Percentiles rank a stretch among this genome's conserved stretches.
Conservation (phyloP, 2,113 vertebrate genomes). For the Steatornis caripensis region DNA sequence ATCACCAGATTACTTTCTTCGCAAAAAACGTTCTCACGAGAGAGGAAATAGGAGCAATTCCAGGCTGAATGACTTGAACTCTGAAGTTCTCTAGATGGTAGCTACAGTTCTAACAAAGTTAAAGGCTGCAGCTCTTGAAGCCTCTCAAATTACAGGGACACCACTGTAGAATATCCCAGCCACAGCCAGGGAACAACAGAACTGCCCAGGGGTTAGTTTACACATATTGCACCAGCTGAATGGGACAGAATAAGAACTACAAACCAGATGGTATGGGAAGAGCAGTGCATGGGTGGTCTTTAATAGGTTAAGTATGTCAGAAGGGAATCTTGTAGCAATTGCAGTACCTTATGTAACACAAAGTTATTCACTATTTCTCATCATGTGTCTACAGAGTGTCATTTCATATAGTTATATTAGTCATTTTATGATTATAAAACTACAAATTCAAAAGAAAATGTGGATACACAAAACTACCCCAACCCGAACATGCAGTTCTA, state of each 20-base stretch:
- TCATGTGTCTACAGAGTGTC: slow-evolving; percentile 43
- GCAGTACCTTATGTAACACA: slow-evolving; percentile 32
- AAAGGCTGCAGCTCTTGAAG: not conserved
- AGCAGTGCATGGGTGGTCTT: slow-evolving; percentile 5
- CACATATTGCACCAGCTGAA: not conserved
- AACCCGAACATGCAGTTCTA: slow-evolving; percentile 48
- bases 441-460: slow-evolving; percentile 54
- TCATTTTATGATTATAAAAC: slow-evolving; percentile 58
- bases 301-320: slow-evolving; percentile 23
- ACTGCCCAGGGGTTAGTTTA: not conserved
- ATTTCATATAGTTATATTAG: slow-evolving; percentile 25
- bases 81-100: not conserved
- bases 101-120: not conserved
- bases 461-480: slow-evolving; percentile 47
- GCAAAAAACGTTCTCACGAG: not conserved
- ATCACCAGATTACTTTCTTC: not conserved
- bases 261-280: not conserved
- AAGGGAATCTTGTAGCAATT: not conserved
- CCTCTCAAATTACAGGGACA: not conserved
- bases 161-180: not conserved
- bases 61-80: not conserved
- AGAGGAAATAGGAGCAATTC: not conserved
- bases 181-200: not conserved
- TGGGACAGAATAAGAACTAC: not conserved
- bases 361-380: slow-evolving; percentile 36